phyloP scores from a whole-genome alignment of 2,888 invertebrate genomes.

The Microctonus brassicae region DNA sequence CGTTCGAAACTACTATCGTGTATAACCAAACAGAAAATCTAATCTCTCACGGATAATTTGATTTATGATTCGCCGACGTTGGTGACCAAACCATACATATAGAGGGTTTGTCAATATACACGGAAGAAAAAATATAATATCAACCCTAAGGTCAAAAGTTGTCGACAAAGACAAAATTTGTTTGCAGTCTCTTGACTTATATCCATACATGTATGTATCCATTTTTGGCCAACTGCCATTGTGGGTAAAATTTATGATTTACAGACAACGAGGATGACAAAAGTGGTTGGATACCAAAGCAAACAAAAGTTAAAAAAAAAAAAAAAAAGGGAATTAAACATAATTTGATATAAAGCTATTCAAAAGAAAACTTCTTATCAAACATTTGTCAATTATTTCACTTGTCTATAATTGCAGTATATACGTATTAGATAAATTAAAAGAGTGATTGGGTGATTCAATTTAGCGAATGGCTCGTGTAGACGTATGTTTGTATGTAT shows the following conservation, averaged over 20 bases:
- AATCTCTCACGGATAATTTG: conserved; percentile 66
- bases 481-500: conserved; percentile 41
- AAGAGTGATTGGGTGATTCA: conserved; percentile 48
- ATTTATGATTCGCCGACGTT: conserved; percentile 60
- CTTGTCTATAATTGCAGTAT: no score
- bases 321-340: no score
- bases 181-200: conserved; percentile 47
- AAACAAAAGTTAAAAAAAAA: no score
- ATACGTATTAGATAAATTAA: conserved; percentile 57
- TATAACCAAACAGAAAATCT: conserved; percentile 64
- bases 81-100: conserved; percentile 18
- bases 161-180: conserved; percentile 57
- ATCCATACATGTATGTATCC: conserved; percentile 44
- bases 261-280: conserved; percentile 15
- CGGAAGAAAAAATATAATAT: conserved; percentile 43
- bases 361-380: neutral
- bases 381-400: conserved; percentile 57
- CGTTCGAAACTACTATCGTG: conserved; percentile 44
- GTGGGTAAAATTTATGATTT: conserved; percentile 59
- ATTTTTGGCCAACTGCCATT: no score
- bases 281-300: no score
- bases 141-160: conserved; percentile 45
- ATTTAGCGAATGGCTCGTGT: conserved; percentile 52
- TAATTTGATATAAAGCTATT: neutral
- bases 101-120: conserved; percentile 14